Evolutionary conservation across 2,797 vertebrate genomes (phyloP).

Genomic region (Adrianichthys oophorus): DNA sequence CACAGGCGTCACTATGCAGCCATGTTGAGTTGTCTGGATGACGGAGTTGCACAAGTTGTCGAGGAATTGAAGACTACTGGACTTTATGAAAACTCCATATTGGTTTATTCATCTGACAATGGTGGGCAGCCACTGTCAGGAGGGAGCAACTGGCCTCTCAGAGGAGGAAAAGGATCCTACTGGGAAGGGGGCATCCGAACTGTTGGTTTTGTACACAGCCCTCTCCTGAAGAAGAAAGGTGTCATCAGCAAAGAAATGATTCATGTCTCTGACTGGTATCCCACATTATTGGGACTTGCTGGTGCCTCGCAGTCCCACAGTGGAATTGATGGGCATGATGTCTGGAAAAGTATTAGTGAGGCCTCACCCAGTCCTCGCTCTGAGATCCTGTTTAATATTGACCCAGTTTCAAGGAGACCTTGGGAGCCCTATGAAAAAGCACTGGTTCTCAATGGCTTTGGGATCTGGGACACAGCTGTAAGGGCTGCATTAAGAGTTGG

Average conservation of each 20-base stretch:
- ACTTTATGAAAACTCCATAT: slow-evolving; percentile 87
- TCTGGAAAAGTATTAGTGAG: slow-evolving; percentile 89
- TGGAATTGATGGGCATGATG: slow-evolving; percentile 86
- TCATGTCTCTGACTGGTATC: slow-evolving; percentile 95
- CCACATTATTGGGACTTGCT: slow-evolving; percentile 86
- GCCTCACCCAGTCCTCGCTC: slow-evolving; percentile 84
- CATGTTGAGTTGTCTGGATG: slow-evolving; percentile 91
- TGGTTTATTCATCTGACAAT: slow-evolving; percentile 94
- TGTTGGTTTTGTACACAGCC: slow-evolving; percentile 92
- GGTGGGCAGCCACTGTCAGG: slow-evolving; percentile 90
- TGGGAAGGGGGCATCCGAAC: slow-evolving; percentile 94
- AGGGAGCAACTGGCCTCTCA: slow-evolving; percentile 92
- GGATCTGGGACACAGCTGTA: slow-evolving; percentile 93
- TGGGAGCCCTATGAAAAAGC: slow-evolving; percentile 74
- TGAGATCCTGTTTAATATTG: slow-evolving; percentile 96
- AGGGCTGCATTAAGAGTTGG: slow-evolving; percentile 88
- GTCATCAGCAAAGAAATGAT: slow-evolving; percentile 86
- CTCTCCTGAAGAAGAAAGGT: slow-evolving; percentile 85
- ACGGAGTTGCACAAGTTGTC: slow-evolving; percentile 85
- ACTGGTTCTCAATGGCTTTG: slow-evolving; percentile 84
- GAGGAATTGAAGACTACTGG: slow-evolving; percentile 79
- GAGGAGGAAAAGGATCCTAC: slow-evolving; percentile 93
- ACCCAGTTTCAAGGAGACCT: slow-evolving; percentile 88
- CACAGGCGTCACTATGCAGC: slow-evolving; percentile 86
- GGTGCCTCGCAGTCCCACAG: slow-evolving; percentile 75